Evolutionary conservation across 2,888 invertebrate species (phyloP), one percentile per base, ranked within the genome.

Genomic region (Acleris laterana): DNA sequence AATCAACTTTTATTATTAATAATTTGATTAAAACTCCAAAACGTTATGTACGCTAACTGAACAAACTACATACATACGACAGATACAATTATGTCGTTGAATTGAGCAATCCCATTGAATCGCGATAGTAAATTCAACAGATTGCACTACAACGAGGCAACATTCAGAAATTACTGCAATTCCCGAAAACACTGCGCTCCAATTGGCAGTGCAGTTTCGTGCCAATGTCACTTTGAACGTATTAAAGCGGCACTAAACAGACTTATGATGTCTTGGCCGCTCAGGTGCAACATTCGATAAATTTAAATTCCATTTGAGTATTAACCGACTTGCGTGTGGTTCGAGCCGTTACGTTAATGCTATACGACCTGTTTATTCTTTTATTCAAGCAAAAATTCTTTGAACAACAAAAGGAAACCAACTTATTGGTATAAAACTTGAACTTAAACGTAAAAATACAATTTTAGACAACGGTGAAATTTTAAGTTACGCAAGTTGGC

Each of bases 301-400:
- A 63, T 57, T 57, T 63, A 50, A 63, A 63, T 63, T 56, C 56
- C 55, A 62, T 13, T 56, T 48, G 28, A 44, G 57, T 25, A 56
- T 44, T 42, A 50, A 38, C 48, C 38, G 38, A 50, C 19, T 63
- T 44, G 63, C 56, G 63, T 57, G 62, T 62, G 25, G 42, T 44
- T 25, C 48, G 49, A 20, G 32, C 49, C 56, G 62, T 62, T 62
- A 62, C 42, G 2, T 42, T 53, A 49, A 62, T 62, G 22, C 62
- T 62, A 28, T 53, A 46, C 53, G 58, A 49, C 58, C 48, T 28
- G 20, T 28, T 28, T 48, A 38, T 28, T 49, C 28, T 32, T 48
- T 32, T 50, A 32, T 50, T 50, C 38, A 38, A 19, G 38, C 44
- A 59, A 59, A 50, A 49, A 59, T 38, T 6, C 6, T 25, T 25